Evolutionary conservation across 2,888 invertebrate genomes (phyloP).

Genomic region (Sisyra terminalis): DNA sequence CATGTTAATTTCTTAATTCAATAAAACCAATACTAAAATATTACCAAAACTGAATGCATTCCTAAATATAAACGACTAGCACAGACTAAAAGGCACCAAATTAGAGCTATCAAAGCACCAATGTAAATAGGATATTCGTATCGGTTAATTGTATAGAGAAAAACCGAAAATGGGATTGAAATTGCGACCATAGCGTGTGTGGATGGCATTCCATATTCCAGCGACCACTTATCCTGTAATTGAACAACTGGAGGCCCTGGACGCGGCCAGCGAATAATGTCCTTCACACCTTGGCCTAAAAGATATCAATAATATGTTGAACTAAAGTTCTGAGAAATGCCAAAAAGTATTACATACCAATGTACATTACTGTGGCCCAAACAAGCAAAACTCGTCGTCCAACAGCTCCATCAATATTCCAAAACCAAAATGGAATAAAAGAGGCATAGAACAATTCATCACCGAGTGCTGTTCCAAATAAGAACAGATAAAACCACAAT

Average conservation of each 20-base stretch:
- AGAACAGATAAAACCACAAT: slow-evolving; percentile 74
- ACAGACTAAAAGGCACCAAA: slow-evolving; percentile 65
- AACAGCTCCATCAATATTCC: slow-evolving; percentile 83
- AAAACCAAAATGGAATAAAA: slow-evolving; percentile 89
- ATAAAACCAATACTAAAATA: slow-evolving; percentile 17
- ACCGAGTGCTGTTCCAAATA: slow-evolving; percentile 71
- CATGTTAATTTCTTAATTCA: slow-evolving; percentile 3
- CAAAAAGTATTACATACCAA: slow-evolving; percentile 35
- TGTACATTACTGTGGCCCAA: slow-evolving; percentile 72
- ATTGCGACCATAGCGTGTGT: slow-evolving; percentile 87
- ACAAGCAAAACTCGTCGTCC: slow-evolving; percentile 67
- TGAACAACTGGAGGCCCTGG: slow-evolving; percentile 72
- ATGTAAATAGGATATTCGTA: slow-evolving; percentile 52
- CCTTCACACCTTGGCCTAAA: slow-evolving; percentile 74
- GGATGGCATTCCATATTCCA: slow-evolving; percentile 91
- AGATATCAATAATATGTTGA: slow-evolving; percentile 10
- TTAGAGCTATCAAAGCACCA: slow-evolving; percentile 38
- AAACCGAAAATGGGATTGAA: slow-evolving; percentile 71
- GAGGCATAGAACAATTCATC: slow-evolving; percentile 81
- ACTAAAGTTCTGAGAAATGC: neutral
- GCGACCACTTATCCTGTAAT: slow-evolving; percentile 73
- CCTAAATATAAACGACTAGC: slow-evolving; percentile 78
- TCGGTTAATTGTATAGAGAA: slow-evolving; percentile 63
- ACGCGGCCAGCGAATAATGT: slow-evolving; percentile 72
- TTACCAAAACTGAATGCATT: slow-evolving; percentile 82